Evolutionary conservation across 2,113 vertebrate species (phyloP), one percentile per base, ranked within the genome.

Genomic region (Archocentrus centrarchus): DNA sequence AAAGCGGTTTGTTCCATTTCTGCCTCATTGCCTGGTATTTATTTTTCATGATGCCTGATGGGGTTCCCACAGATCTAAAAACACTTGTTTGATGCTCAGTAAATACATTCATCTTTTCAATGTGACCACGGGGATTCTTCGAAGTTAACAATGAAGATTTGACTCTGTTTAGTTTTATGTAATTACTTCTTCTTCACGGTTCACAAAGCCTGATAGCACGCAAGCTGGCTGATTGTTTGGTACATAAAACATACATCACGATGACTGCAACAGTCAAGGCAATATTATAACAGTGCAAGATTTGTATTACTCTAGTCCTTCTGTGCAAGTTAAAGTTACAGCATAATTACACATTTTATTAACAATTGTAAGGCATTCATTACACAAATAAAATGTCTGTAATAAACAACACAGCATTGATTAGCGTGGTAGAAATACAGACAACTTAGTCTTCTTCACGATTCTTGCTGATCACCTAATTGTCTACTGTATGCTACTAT

Each of bases 141-240:
- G 11, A 59, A 73, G 76, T 87, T 63, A 83, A 86, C 83, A 90
- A 77, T 77, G 24, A 88, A 79, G 61, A 90, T 83, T 55, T 79
- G 85, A 88, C 75, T 86, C 66, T 17, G 24, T 87, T 89, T 75
- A 41, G 17, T 62, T 58, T 59, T 41, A 62, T 77, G 73, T 81
- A 86, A 91, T 90, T 84, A 85, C 57, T 77, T 59, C 63, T 80
- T 86, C 75, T 84, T 82, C 58, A 79, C 64, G 82, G 82, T 82
- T 84, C 82, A 87, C 82, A 70, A 85, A 86, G 77, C 86, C 70
- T 66, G 59, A 64, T 62, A 17, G 70, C 70, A 39, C 39, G 60
- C 53, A 41, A 22, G 47, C 61, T 73, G 24, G 58, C 3, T 81
- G 61, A 75, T 79, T 85, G 64, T 83, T 70, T 10, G 2, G 20